Conservation (phyloP, 2,113 vertebrate genomes). For the Athene noctua region DNA sequence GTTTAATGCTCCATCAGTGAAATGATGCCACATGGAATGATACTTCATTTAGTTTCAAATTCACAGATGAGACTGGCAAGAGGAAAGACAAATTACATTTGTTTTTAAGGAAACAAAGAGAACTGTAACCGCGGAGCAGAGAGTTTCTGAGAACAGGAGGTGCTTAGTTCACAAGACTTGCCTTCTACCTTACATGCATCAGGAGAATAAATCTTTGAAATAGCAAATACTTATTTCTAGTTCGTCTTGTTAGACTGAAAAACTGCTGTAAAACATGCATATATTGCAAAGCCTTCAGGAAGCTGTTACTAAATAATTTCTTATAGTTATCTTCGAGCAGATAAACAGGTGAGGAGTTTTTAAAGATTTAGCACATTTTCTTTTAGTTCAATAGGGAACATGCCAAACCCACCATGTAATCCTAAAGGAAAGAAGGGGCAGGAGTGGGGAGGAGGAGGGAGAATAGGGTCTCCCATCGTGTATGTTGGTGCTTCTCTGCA, state of each 20-base stretch:
- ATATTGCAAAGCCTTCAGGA: neutral
- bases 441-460: neutral
- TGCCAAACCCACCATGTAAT: neutral
- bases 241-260: neutral
- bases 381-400: neutral
- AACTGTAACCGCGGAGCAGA: neutral
- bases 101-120: constrained; percentile 30
- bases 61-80: neutral
- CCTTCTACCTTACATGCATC: neutral
- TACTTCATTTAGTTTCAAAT: neutral
- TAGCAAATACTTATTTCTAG: neutral
- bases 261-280: neutral
- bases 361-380: neutral
- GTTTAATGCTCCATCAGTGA: neutral
- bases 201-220: neutral
- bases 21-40: neutral
- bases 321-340: neutral
- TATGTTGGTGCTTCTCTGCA: neutral
- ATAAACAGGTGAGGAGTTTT: neutral
- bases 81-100: constrained; percentile 5
- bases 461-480: neutral
- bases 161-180: neutral
- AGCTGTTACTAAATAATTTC: neutral
- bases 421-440: neutral
- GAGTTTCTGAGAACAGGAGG: neutral